Evolutionary conservation across 2,888 invertebrate species (phyloP).

Genomic region (Stenurella melanura): DNA sequence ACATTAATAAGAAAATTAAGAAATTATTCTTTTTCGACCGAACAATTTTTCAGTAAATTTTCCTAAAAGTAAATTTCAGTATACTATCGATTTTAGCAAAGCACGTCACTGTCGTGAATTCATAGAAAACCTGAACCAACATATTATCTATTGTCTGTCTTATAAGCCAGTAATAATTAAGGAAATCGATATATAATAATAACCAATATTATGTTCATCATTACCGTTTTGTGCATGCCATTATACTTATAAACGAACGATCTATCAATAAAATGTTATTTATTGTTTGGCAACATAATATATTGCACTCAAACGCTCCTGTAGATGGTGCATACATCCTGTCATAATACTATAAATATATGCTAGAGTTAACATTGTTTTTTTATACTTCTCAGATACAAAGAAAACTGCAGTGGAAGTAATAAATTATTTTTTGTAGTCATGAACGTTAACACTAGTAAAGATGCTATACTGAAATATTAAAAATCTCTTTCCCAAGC

Average conservation of each 20-base stretch:
- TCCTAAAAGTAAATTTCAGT: too few species aligned
- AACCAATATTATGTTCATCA: conserved; percentile 48
- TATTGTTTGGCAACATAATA: conserved; percentile 43
- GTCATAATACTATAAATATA: conserved; percentile 35
- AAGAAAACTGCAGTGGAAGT: conserved; percentile 1
- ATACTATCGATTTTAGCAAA: too few species aligned
- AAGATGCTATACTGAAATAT: neutral
- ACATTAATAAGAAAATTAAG: too few species aligned
- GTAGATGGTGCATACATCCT: conserved; percentile 47
- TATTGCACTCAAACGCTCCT: conserved; percentile 45
- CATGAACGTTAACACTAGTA: neutral
- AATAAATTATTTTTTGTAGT: conserved; percentile 13
- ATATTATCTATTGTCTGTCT: conserved; percentile 19
- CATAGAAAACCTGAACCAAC: conserved; percentile 9
- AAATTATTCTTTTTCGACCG: too few species aligned
- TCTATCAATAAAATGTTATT: conserved; percentile 48
- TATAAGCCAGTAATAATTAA: conserved; percentile 37
- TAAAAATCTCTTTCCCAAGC: neutral
- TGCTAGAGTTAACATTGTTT: conserved; percentile 9
- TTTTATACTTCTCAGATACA: neutral
- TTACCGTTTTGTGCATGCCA: conserved; percentile 40
- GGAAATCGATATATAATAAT: conserved; percentile 46
- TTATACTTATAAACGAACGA: conserved; percentile 42
- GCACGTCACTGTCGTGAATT: too few species aligned
- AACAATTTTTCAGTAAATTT: too few species aligned